Conservation (phyloP, 1,140 invertebrate species). For the Tetranychus cinnabarinus region DNA sequence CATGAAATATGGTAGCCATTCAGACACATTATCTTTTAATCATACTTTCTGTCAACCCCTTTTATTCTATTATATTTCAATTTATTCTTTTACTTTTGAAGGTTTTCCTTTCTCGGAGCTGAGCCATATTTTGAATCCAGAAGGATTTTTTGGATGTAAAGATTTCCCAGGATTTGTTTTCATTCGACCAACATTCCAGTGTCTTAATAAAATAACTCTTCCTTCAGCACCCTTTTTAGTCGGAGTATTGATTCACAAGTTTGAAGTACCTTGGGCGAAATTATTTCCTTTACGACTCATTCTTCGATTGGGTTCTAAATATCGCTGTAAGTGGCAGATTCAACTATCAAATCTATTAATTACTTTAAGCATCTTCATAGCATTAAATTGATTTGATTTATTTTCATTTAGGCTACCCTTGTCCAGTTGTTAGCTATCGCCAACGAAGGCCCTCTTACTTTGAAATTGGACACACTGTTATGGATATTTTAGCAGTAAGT, state of each 20-base stretch:
- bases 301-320: slow-evolving; percentile 56
- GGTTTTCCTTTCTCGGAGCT: slow-evolving; percentile 44
- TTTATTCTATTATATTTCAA: background rate
- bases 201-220: slow-evolving; percentile 45
- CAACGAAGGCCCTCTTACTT: slow-evolving; percentile 54
- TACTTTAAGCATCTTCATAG: background rate
- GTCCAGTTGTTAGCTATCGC: slow-evolving; percentile 52
- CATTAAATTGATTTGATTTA: slow-evolving; percentile 6
- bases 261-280: slow-evolving; percentile 66
- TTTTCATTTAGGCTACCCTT: slow-evolving; percentile 40
- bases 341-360: background rate
- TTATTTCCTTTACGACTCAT: slow-evolving; percentile 52
- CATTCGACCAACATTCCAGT: slow-evolving; percentile 55
- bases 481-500: slow-evolving; percentile 51
- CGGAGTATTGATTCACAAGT: slow-evolving; percentile 55
- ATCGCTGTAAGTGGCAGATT: slow-evolving; percentile 32
- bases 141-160: slow-evolving; percentile 41
- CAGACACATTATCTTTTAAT: too few species aligned
- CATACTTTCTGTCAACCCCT: background rate
- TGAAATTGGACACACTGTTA: slow-evolving; percentile 71
- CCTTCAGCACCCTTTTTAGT: slow-evolving; percentile 52
- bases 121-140: slow-evolving; percentile 35
- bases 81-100: slow-evolving; percentile 14
- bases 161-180: slow-evolving; percentile 65
- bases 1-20: too few species aligned